phyloP scores from a whole-genome alignment of 2,888 invertebrate genomes.

The Hydroisotoma schaefferi region DNA sequence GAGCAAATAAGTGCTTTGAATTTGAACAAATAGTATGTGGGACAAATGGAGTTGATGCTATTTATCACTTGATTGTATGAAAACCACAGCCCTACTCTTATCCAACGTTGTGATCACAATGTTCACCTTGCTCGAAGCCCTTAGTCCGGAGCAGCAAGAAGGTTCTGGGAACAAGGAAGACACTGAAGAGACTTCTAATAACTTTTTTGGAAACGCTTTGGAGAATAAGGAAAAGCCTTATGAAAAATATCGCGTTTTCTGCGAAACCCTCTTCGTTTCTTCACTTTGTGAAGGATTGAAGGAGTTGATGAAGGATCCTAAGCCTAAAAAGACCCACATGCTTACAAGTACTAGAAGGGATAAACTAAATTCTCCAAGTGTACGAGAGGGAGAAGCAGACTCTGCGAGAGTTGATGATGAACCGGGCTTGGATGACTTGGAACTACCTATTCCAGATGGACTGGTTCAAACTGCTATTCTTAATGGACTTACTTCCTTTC shows the following conservation, averaged over 20 bases:
- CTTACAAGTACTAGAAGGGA: constrained; percentile 22
- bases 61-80: too few relatives aligned
- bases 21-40: background rate
- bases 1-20: background rate
- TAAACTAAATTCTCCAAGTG: background rate
- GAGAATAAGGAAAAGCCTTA: constrained; percentile 1
- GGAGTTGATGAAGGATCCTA: constrained; percentile 42
- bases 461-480: constrained; percentile 43
- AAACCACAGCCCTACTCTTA: constrained; percentile 37
- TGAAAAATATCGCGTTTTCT: constrained; percentile 28
- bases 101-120: constrained; percentile 38
- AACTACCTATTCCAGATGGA: constrained; percentile 35
- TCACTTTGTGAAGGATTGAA: constrained; percentile 45
- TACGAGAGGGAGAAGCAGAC: constrained; percentile 6
- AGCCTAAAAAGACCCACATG: constrained; percentile 15
- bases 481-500: constrained; percentile 39
- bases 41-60: background rate
- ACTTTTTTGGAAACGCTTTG: background rate
- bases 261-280: constrained; percentile 34
- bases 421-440: constrained; percentile 27
- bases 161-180: background rate
- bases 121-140: constrained; percentile 39
- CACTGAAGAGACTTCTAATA: background rate
- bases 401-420: constrained; percentile 22
- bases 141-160: constrained; percentile 11